A percentile compares a stretch with the other conserved stretches of the same genome.
Evolutionary conservation across 2,888 invertebrate genomes (phyloP).

Genomic region (Chloroclystis v-ata): DNA sequence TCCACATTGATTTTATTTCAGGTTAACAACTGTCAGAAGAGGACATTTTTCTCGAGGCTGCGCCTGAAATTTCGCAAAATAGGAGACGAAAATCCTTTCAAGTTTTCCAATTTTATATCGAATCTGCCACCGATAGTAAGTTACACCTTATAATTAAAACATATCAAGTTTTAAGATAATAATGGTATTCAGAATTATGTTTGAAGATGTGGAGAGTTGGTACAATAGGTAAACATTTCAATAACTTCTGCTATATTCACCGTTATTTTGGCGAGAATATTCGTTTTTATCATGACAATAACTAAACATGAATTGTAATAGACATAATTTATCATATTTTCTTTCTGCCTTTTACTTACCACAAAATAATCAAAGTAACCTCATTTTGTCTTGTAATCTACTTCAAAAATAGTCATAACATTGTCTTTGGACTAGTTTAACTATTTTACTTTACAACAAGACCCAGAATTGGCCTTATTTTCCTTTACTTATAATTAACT

Average conservation of each 20-base stretch:
- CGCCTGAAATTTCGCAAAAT: constrained; percentile 72
- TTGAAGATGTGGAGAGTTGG: neutral
- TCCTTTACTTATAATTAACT: too few relatives aligned
- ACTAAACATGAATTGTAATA: too few relatives aligned
- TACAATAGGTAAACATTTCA: neutral
- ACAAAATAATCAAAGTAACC: too few relatives aligned
- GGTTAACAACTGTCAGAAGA: constrained; percentile 75
- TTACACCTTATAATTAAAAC: constrained; percentile 23
- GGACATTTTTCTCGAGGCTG: constrained; percentile 71
- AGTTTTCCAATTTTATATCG: constrained; percentile 76
- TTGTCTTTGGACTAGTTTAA: too few relatives aligned
- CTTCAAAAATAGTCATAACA: too few relatives aligned
- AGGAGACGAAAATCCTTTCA: constrained; percentile 76
- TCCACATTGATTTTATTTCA: constrained; percentile 73
- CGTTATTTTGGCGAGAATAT: neutral
- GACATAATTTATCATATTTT: too few relatives aligned
- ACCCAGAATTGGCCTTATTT: too few relatives aligned
- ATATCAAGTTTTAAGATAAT: neutral
- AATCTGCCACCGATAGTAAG: constrained; percentile 77
- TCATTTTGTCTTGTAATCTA: too few relatives aligned
- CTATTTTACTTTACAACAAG: too few relatives aligned
- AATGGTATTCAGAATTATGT: neutral
- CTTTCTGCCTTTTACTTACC: too few relatives aligned
- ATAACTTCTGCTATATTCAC: neutral
- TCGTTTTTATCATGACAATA: neutral